Percentiles rank a stretch among this genome's conserved stretches.
Conservation (phyloP, 2,113 vertebrate genomes). For the Cyphomyrus plagiostoma region DNA sequence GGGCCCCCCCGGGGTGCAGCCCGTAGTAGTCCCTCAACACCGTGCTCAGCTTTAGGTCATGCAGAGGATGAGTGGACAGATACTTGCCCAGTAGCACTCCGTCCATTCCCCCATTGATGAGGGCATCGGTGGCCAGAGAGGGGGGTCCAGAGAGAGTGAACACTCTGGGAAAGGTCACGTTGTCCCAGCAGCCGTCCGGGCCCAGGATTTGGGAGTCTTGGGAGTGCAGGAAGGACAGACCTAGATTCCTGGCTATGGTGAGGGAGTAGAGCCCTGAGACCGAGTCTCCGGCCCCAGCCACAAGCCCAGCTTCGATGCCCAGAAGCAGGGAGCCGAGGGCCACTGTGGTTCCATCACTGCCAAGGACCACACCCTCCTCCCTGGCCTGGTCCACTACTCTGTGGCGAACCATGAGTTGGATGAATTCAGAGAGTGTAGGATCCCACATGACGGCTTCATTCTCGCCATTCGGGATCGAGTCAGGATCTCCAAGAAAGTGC, state of each 20-base stretch:
- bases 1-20: conserved; percentile 37
- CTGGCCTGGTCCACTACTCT: background rate
- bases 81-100: conserved; percentile 64
- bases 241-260: conserved; percentile 58
- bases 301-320: conserved; percentile 64
- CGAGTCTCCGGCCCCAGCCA: background rate
- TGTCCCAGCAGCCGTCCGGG: conserved; percentile 75
- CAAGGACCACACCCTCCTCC: conserved; percentile 66
- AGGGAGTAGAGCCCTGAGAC: conserved; percentile 46
- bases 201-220: conserved; percentile 38
- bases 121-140: conserved; percentile 51
- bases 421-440: conserved; percentile 32
- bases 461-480: background rate
- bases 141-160: conserved; percentile 59
- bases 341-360: conserved; percentile 72
- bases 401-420: conserved; percentile 39
- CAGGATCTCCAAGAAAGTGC: conserved; percentile 37
- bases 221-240: conserved; percentile 42
- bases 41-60: conserved; percentile 42
- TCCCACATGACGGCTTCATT: background rate
- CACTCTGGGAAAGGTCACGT: conserved; percentile 46
- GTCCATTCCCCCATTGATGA: conserved; percentile 77
- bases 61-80: conserved; percentile 31
- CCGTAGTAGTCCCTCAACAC: conserved; percentile 66
- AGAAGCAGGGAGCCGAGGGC: conserved; percentile 64